Base-by-base conservation (phyloP, 2,888 invertebrate species). In the Leptodirus hochenwartii region DNA sequence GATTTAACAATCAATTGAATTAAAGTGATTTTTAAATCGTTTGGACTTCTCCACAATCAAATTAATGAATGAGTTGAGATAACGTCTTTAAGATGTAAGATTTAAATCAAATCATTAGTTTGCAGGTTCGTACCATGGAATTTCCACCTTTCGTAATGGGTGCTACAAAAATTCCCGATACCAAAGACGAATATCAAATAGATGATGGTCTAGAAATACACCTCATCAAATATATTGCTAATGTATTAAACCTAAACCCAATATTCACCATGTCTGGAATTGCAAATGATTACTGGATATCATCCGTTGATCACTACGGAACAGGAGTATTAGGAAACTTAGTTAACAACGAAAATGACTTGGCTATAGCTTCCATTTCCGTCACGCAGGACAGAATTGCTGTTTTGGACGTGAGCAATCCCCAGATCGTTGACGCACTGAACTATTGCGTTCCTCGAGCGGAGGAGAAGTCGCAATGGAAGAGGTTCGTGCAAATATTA, bases 391-490 rank as follows among this genome's bases (percentile, higher is more conserved):
- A 42, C 11, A 39, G 46, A 14, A 40, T 43, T 20, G 22, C 34
- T 9, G 37, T 37, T 32, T 46, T 53, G 22, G 54, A 54, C 31
- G 33, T 42, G 8, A 47, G 47, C 11, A 30, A 40, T 4, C 42
- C 50, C 2, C 50, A 51, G 33, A 36, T 44, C 12, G 45, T 47
- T 25, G 53, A 53, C 34, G 42, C 45, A 4, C 34, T 51, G 3
- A 38, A 45, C 1, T 51, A 49, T 47, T 49, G 53, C 22, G 50
- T 50, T 3, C 49, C 54, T 0, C 48, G 49, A 30, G 46, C 49
- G 3, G 41, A 43, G n/a, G 29, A 34, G 14, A 30, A 30, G 4
- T 28, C 35, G 9, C 32, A 34, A 10, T 32, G 31, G 31, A 27
- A 34, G 14, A 37, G 32, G 25, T 22, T 37, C 5, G 15, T 22